Evolutionary conservation across 2,797 vertebrate genomes (phyloP).

Genomic region (Florisuga fusca): DNA sequence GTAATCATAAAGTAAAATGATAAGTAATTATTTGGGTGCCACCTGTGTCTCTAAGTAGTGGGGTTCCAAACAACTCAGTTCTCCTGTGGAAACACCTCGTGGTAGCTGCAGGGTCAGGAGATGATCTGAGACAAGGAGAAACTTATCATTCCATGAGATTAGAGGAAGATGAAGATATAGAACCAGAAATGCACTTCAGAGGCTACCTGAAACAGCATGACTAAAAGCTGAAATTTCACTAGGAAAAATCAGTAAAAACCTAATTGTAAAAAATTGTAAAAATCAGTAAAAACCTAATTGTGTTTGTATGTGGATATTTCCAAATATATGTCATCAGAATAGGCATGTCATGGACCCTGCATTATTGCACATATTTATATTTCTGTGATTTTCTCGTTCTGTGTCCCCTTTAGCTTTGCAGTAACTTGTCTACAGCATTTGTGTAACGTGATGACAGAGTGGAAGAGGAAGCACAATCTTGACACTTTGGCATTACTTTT

Average conservation of each 20-base stretch:
- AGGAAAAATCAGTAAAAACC: neutral
- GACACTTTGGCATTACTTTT: slow-evolving; percentile 61
- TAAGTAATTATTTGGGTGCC: neutral
- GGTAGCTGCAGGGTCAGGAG: neutral
- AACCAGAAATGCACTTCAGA: neutral
- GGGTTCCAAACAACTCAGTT: neutral
- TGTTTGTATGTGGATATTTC: neutral
- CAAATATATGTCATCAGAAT: neutral
- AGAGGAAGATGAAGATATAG: neutral
- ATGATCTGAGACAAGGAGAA: neutral
- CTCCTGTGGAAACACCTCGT: neutral
- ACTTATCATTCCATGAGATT: neutral
- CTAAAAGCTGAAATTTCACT: neutral
- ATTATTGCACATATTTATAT: neutral
- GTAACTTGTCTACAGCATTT: neutral
- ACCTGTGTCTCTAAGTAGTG: neutral
- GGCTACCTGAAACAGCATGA: neutral
- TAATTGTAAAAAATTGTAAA: neutral
- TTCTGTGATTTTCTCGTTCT: neutral
- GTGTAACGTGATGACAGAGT: slow-evolving; percentile 29
- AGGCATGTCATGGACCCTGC: neutral
- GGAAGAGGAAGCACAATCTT: slow-evolving; percentile 29
- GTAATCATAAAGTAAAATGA: no score
- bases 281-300: neutral
- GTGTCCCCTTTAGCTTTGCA: neutral